Evolutionary conservation across 2,113 vertebrate species (phyloP), one percentile per base, ranked within the genome.

Genomic region (Hemichromis elongatus): DNA sequence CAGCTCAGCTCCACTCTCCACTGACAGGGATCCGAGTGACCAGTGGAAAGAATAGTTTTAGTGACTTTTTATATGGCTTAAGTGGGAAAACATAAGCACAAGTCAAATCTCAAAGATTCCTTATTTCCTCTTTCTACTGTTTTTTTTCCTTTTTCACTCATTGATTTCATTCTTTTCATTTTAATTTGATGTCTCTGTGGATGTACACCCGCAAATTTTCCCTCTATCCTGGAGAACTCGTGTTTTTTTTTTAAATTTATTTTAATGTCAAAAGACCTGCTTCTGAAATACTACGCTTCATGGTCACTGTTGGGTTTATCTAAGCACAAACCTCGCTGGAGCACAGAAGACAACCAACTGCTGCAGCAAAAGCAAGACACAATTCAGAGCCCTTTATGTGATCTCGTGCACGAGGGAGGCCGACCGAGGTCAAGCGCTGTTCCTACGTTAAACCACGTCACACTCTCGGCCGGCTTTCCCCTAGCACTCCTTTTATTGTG

Each of bases 11-110:
- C 7, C 11, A 61, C 57, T 37, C 68, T 12, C 21, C 75, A 68
- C 63, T 83, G 59, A 63, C n/a, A n/a, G n/a, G 82, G 77, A 87
- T 68, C 70, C 55, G 45, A 80, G 30, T 26, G 86, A 90, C 92
- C 84, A 85, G 87, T 90, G 28, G 1, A 9, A 16, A 50, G 26
- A 50, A 30, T 50, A 30, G 26, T 30, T 26, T 30, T 3, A 18
- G 42, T 30, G 24, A 75, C 16, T 75, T 50, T 75, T 13, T 30
- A 50, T 2, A 45, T 75, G 11, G 42, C 42, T 75, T 75, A 73
- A 73, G 16, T 18, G 19, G 6, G 6, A 73, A 73, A 73, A 47
- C 24, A 28, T 28, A 47, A 5, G 9, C 14, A 0, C 6, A 19
- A 73, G 3, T 70, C 40, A 4, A 47, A 18, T 73, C 24, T 73